These are phyloP conservation scores for Hirtodrosophila trivittata DNA, from an alignment of 2,888 invertebrate species.

Conservation along the genomic window DNA sequence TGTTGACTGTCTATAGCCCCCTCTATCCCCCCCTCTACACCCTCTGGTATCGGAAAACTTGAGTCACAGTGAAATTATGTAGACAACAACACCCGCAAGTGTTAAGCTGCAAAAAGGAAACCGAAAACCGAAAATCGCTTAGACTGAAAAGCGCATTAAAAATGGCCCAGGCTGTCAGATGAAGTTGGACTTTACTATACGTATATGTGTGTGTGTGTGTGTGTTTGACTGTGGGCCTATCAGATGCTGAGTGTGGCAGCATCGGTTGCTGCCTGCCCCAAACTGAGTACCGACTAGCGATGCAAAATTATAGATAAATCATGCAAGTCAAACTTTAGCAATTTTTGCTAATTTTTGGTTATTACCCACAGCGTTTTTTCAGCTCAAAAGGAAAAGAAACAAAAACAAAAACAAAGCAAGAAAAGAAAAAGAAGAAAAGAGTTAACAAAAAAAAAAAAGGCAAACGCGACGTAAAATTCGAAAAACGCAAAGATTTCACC, in stretches of 20 bases:
- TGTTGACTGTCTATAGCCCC: slow-evolving; percentile 40
- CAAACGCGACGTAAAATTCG: slow-evolving; percentile 49
- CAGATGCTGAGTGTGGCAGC: slow-evolving; percentile 72
- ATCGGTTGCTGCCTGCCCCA: slow-evolving; percentile 29
- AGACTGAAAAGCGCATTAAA: slow-evolving; percentile 74
- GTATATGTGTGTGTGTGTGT: slow-evolving; percentile 44
- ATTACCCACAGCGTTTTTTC: slow-evolving; percentile 76
- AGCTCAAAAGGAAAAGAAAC: slow-evolving; percentile 15
- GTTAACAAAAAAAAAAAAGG: slow-evolving; percentile 15
- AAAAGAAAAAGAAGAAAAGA: slow-evolving; percentile 11
- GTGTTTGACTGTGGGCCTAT: slow-evolving; percentile 66
- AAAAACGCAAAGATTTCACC: slow-evolving; percentile 71
- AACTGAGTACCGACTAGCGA: slow-evolving; percentile 63
- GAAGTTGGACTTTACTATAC: slow-evolving; percentile 13
- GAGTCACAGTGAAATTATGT: slow-evolving; percentile 61
- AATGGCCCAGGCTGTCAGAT: slow-evolving; percentile 70
- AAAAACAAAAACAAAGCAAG: slow-evolving; percentile 8
- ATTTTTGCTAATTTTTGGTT: slow-evolving; percentile 80
- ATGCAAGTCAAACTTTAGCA: slow-evolving; percentile 81
- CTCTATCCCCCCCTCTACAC: not conserved
- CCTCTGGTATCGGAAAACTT: not conserved
- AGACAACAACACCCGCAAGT: slow-evolving; percentile 81
- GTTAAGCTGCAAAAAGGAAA: slow-evolving; percentile 73
- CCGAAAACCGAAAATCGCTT: slow-evolving; percentile 54
- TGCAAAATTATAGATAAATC: slow-evolving; percentile 79